Evolutionary conservation across 2,113 vertebrate genomes (phyloP).

Genomic region (Siniperca knerii): DNA sequence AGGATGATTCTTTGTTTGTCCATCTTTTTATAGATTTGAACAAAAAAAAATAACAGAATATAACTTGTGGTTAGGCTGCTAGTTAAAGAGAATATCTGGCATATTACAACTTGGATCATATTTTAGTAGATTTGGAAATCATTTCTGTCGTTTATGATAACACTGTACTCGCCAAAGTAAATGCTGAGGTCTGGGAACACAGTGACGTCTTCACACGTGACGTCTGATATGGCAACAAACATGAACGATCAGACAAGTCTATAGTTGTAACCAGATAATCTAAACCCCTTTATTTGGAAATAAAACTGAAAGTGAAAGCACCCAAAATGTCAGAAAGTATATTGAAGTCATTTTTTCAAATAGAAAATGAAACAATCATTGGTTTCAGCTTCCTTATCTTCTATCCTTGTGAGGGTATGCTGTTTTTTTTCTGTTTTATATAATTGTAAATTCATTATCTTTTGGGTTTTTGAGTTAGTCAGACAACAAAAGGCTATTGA

Average conservation of each 20-base stretch:
- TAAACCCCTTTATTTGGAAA: background rate
- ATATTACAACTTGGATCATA: background rate
- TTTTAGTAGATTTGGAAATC: background rate
- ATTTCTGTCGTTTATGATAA: background rate
- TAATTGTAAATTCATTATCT: background rate
- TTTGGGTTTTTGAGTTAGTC: background rate
- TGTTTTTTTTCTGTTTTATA: too few species aligned
- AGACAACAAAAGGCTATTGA: background rate
- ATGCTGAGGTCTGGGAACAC: background rate
- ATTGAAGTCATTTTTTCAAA: too few species aligned
- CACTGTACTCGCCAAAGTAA: background rate
- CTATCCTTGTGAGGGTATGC: background rate
- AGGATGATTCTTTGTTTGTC: slow-evolving; percentile 7
- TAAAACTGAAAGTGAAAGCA: background rate
- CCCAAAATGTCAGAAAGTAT: background rate
- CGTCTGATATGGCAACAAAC: background rate
- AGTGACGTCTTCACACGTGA: background rate
- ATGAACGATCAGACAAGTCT: too few species aligned
- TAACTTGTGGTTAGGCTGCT: background rate
- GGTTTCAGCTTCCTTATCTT: too few species aligned
- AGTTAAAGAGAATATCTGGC: too few species aligned
- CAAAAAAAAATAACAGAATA: background rate
- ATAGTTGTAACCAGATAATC: background rate
- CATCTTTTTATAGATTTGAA: background rate
- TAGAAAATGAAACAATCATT: too few species aligned